Conservation (phyloP, 1,140 invertebrate species). For the Tigriopus japonicus region DNA sequence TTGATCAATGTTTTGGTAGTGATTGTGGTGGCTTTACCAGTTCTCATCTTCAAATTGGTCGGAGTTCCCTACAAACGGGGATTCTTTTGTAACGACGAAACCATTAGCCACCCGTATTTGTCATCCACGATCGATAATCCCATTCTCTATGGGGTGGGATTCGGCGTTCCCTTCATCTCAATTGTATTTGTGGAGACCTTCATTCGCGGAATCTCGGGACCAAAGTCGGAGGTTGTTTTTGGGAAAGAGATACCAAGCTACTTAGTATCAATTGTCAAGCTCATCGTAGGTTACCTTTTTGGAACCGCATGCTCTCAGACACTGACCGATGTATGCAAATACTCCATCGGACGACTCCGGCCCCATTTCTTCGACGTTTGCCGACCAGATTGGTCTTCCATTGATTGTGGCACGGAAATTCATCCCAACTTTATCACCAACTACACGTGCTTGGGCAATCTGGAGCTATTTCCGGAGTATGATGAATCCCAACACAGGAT, state of each 20-base stretch:
- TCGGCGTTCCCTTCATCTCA: background rate
- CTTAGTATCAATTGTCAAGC: background rate
- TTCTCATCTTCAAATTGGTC: background rate
- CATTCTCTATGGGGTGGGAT: background rate
- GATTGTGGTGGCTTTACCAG: background rate
- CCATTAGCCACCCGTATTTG: constrained; percentile 33
- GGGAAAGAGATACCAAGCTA: background rate
- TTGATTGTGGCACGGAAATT: constrained; percentile 6
- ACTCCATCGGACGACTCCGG: constrained; percentile 33
- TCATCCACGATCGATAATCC: constrained; percentile 21
- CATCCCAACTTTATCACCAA: background rate
- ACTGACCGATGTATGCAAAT: constrained; percentile 23
- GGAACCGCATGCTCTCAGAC: background rate
- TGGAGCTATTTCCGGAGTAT: background rate
- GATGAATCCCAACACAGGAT: background rate
- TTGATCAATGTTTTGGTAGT: background rate
- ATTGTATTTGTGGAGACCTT: background rate
- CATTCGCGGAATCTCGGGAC: no score
- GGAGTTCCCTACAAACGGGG: constrained; percentile 31
- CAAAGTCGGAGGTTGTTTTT: no score
- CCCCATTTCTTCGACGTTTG: constrained; percentile 38
- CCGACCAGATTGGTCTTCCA: constrained; percentile 24
- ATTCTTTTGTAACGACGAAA: constrained; percentile 42
- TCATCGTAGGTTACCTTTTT: background rate
- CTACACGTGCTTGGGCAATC: constrained; percentile 10